Percentiles rank a stretch among this genome's conserved stretches.
phyloP scores from a whole-genome alignment of 2,888 invertebrate genomes.

The Cheilosia vulpina region DNA sequence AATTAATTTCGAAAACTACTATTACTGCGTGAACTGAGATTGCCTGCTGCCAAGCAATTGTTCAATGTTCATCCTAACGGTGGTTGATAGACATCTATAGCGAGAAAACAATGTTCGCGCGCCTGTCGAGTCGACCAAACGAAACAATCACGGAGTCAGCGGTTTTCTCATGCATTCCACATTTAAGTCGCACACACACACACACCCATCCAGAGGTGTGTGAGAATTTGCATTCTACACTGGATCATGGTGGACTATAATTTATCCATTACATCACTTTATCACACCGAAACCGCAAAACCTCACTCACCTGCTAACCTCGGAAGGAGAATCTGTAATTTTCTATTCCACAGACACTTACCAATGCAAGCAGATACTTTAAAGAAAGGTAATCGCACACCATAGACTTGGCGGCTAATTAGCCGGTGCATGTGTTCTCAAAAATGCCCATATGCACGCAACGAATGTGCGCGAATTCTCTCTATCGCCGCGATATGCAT shows the following conservation, averaged over 20 bases:
- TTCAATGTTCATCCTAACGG: constrained; percentile 62
- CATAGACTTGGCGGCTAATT: constrained; percentile 57
- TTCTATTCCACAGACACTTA: constrained; percentile 35
- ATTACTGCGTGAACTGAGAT: constrained; percentile 14
- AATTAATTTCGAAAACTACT: constrained; percentile 52
- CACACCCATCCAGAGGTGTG: constrained; percentile 1
- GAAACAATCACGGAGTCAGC: constrained; percentile 33
- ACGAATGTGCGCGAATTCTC: constrained; percentile 19
- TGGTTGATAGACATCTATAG: constrained; percentile 3
- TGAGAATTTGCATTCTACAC: constrained; percentile 59
- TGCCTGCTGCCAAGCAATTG: constrained; percentile 39
- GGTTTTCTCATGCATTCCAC: constrained; percentile 48
- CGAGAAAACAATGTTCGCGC: constrained; percentile 36
- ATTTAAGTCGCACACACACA: not conserved
- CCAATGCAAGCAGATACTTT: constrained; percentile 6
- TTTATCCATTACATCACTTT: constrained; percentile 69
- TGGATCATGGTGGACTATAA: constrained; percentile 41
- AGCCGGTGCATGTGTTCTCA: constrained; percentile 49
- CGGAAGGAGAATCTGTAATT: constrained; percentile 58
- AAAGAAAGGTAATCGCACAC: constrained; percentile 45
- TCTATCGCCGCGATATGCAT: not conserved
- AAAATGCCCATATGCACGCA: constrained; percentile 44
- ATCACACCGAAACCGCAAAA: constrained; percentile 55
- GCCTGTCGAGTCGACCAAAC: constrained; percentile 6
- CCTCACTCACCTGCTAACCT: constrained; percentile 67